These are phyloP conservation scores for Premnoplex brunnescens DNA, from an alignment of 2,797 vertebrate genomes.

Conservation along the genomic window DNA sequence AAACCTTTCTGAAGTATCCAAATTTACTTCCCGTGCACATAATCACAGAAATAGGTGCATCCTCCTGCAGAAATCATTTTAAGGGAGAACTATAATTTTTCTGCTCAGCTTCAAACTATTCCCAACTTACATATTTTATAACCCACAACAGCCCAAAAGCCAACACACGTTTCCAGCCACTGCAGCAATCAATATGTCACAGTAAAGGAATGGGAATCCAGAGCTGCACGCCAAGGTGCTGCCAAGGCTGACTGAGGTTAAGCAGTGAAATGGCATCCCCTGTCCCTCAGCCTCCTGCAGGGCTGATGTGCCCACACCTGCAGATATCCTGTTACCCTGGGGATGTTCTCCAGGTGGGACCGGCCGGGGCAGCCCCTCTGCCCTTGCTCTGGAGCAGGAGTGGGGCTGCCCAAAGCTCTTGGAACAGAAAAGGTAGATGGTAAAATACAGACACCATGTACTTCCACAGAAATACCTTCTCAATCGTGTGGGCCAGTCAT, in stretches of 20 bases:
- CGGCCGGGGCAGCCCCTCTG: not conserved
- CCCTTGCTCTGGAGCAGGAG: not conserved
- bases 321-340: not conserved
- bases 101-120: not conserved
- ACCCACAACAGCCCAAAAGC: not conserved
- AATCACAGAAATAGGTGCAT: not conserved
- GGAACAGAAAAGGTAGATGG: not conserved
- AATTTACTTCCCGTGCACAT: not conserved
- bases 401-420: not conserved
- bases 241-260: not conserved
- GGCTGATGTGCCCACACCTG: not conserved
- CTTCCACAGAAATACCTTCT: not conserved
- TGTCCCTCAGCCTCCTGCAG: not conserved
- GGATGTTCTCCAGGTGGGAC: not conserved
- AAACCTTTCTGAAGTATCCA: not conserved
- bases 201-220: not conserved
- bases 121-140: not conserved
- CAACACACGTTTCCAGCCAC: not conserved
- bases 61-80: not conserved
- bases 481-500: not conserved
- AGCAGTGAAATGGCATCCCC: not conserved
- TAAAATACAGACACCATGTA: not conserved
- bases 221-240: rapidly evolving
- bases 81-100: not conserved
- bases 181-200: rapidly evolving